Percentiles rank a stretch among this genome's conserved stretches.
Evolutionary conservation across 2,888 invertebrate genomes (phyloP).

Genomic region (Hesperia comma): DNA sequence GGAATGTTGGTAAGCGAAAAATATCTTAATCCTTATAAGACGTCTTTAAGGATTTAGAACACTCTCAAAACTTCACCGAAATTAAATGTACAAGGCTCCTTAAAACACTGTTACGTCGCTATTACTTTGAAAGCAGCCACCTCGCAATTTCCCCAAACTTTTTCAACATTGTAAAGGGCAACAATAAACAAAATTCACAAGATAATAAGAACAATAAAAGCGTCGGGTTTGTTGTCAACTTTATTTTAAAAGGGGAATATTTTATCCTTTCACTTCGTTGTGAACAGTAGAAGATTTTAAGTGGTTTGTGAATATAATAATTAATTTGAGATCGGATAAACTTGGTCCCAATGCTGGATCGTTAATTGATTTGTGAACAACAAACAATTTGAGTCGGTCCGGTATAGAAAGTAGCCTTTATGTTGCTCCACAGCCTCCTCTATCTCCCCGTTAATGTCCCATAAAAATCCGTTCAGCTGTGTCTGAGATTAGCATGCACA

Average conservation of each 20-base stretch:
- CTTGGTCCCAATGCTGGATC: not conserved
- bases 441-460: too few species aligned
- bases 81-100: conserved; percentile 23
- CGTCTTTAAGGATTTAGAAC: conserved; percentile 1
- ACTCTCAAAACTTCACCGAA: conserved; percentile 3
- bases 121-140: conserved; percentile 6
- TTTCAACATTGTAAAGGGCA: conserved; percentile 39
- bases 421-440: too few species aligned
- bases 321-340: conserved; percentile 12
- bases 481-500: too few species aligned
- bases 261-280: conserved; percentile 24
- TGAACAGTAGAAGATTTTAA: conserved; percentile 25
- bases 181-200: conserved; percentile 54
- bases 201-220: conserved; percentile 57
- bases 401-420: too few species aligned
- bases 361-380: conserved; percentile 14
- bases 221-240: conserved; percentile 29
- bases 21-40: conserved; percentile 5
- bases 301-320: conserved; percentile 28
- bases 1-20: not conserved
- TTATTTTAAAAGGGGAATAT: conserved; percentile 31
- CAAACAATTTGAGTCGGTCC: conserved; percentile 4
- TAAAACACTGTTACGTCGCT: conserved; percentile 9
- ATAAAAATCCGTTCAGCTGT: too few species aligned
- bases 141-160: conserved; percentile 18